Evolutionary conservation across 2,888 invertebrate genomes (phyloP).

Genomic region (Tachina grossa): DNA sequence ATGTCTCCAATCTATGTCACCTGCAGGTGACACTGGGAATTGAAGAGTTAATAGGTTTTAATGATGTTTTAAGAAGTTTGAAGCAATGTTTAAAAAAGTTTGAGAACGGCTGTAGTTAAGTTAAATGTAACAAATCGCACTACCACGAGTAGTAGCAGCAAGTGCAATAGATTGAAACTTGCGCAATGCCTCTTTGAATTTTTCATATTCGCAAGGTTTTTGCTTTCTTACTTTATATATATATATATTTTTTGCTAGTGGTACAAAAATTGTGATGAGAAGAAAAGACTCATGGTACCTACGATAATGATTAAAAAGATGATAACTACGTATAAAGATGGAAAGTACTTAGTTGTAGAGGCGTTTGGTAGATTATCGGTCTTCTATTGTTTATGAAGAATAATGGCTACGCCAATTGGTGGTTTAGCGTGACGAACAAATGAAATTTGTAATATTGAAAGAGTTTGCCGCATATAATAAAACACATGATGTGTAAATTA

Average conservation of each 20-base stretch:
- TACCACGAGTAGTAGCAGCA: constrained; percentile 35
- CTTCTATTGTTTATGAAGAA: constrained; percentile 7
- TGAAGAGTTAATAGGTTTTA: too few species aligned
- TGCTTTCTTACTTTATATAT: not conserved
- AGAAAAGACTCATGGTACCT: constrained; percentile 7
- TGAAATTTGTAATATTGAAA: constrained; percentile 36
- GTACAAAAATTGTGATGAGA: not conserved
- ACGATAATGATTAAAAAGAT: constrained; percentile 19
- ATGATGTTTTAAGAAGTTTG: not conserved
- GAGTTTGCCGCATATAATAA: constrained; percentile 31
- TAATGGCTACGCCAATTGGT: constrained; percentile 30
- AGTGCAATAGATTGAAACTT: constrained; percentile 70
- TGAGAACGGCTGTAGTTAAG: constrained; percentile 27
- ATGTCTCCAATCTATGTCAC: too few species aligned
- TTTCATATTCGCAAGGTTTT: constrained; percentile 49
- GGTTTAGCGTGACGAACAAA: constrained; percentile 59
- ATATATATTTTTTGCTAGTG: not conserved
- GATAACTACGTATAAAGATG: constrained; percentile 36
- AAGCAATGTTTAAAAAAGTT: constrained; percentile 22
- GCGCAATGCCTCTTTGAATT: constrained; percentile 66
- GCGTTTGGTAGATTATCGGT: constrained; percentile 8
- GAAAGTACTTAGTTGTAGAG: constrained; percentile 47
- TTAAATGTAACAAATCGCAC: constrained; percentile 55
- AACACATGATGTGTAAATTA: constrained; percentile 48
- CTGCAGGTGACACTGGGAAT: too few species aligned